phyloP scores from a whole-genome alignment of 1,140 invertebrate species.

The Drosophila tsacasi region DNA sequence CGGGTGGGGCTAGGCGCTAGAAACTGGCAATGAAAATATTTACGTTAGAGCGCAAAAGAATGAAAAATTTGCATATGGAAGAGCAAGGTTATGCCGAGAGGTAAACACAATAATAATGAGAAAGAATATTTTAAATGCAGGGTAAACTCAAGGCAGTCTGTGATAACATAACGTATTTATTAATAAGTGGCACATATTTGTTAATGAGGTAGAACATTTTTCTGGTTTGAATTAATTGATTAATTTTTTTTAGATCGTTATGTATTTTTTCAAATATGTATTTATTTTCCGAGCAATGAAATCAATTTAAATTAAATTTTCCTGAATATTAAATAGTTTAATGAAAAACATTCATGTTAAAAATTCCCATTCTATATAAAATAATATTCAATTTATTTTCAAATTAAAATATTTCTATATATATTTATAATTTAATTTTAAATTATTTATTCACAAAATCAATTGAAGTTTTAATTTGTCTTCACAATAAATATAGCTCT shows the following conservation, averaged over 20 bases:
- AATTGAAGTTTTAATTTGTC: not conserved
- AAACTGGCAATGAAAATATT: constrained; percentile 37
- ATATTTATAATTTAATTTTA: not conserved
- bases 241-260: not conserved
- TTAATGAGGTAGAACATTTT: not conserved
- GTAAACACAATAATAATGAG: not conserved
- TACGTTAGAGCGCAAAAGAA: not conserved
- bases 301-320: not conserved
- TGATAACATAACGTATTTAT: not conserved
- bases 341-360: not conserved
- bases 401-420: too few relatives aligned
- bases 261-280: not conserved
- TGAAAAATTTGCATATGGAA: not conserved
- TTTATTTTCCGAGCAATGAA: not conserved
- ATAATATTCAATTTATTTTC: not conserved
- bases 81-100: not conserved
- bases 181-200: not conserved
- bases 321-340: not conserved
- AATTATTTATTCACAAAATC: too few relatives aligned
- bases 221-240: not conserved
- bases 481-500: not conserved
- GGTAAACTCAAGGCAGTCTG: not conserved
- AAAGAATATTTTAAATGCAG: not conserved
- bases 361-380: not conserved
- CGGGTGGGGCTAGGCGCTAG: constrained; percentile 33